Conservation (phyloP, 2,113 vertebrate species). For the Hippocampus guttulatus region DNA sequence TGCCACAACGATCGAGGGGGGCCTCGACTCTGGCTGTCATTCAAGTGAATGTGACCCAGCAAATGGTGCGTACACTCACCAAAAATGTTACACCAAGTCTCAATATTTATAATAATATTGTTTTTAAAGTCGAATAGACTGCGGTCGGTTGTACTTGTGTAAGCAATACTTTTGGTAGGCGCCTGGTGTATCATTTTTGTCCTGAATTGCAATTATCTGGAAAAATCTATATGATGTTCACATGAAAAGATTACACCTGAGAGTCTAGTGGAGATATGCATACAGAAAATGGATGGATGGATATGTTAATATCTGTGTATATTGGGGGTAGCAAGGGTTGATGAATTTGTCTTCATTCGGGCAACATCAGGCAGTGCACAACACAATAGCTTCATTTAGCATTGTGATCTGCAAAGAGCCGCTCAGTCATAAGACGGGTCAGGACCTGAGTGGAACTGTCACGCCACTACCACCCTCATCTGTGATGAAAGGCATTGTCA, state of each 20-base stretch:
- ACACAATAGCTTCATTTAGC: conserved; percentile 77
- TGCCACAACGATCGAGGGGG: too few relatives aligned
- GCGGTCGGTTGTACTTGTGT: too few relatives aligned
- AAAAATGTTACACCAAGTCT: too few relatives aligned
- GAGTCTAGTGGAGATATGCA: too few relatives aligned
- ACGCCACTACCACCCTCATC: conserved; percentile 55
- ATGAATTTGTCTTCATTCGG: conserved; percentile 80
- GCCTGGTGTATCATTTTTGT: too few relatives aligned
- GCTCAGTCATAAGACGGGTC: conserved; percentile 82
- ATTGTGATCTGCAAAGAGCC: conserved; percentile 76
- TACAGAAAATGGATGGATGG: not conserved
- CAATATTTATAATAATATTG: too few relatives aligned
- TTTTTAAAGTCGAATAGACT: too few relatives aligned
- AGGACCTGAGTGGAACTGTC: conserved; percentile 79
- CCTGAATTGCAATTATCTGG: conserved; percentile 2
- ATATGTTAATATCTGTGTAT: conserved; percentile 2
- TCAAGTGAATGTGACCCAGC: too few relatives aligned
- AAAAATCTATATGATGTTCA: conserved; percentile 21
- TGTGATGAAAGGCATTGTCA: conserved; percentile 79
- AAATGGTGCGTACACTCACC: too few relatives aligned
- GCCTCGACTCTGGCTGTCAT: too few relatives aligned
- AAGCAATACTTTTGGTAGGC: too few relatives aligned
- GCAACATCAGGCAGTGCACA: conserved; percentile 51
- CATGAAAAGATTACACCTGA: conserved; percentile 11
- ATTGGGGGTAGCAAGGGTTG: conserved; percentile 37